Evolutionary conservation across 2,888 invertebrate species (phyloP), one percentile per base, ranked within the genome.

Genomic region (Cheilosia grossa): DNA sequence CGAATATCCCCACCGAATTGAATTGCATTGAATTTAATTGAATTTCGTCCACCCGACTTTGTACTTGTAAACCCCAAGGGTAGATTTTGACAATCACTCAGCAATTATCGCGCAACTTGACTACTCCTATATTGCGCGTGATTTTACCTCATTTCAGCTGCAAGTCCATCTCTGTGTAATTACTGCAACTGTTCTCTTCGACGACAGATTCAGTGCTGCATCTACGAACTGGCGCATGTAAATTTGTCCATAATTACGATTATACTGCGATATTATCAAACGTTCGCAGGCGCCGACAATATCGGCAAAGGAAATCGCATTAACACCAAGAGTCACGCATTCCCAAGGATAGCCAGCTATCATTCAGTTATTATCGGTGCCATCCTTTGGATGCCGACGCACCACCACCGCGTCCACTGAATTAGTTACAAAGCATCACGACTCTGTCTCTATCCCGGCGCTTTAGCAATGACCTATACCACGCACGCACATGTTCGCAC

Each of bases 261-360:
- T 63, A 47, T 63, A 3, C 47, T 19, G 10, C 17, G 7, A 17
- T 56, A 56, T 13, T n/a, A 64, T 63, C 67, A 51, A 61, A 63
- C 54, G 66, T 53, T 61, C 27, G 27, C 47, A 61, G 44, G 44
- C 59, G 44, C 30, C 10, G 15, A n/a, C 53, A 42, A 61, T 64
- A 63, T 70, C 49, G 56, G 49, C 42, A 66, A 74, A 70, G 58
- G 63, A 83, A 79, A 70, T 83, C 58, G 47, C 58, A 79, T 74
- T 73, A 73, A 30, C 82, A 66, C 24, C 53, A 78, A 79, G 63
- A 83, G 58, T 69, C 69, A 53, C 53, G 33, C 37, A 24, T 44
- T 80, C 51, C 67, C 67, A 69, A 79, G 63, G 56, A 69, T 69
- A 69, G 64, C 79, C 66, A 77, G 42, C 69, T 51, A 40, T 70